Conservation (phyloP, 2,888 invertebrate species). For the Sarcophaga variegata region DNA sequence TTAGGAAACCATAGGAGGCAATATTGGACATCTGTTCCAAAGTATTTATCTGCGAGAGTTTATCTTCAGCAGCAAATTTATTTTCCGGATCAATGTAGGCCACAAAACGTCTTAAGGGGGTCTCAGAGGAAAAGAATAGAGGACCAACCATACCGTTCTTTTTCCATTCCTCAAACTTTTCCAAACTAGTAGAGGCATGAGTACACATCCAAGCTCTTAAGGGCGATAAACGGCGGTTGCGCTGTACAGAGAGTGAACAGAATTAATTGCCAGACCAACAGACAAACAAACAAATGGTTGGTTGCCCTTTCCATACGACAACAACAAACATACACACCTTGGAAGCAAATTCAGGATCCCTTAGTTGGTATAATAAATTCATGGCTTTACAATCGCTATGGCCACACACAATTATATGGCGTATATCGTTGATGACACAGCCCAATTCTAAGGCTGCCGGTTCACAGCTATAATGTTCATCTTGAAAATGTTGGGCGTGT, state of each 20-base stretch:
- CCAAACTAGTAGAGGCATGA: constrained; percentile 91
- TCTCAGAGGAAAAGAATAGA: constrained; percentile 92
- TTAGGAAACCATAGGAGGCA: constrained; percentile 95
- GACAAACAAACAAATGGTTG: not conserved
- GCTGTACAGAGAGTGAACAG: constrained; percentile 75
- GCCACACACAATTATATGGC: constrained; percentile 97
- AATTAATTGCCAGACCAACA: too few species aligned
- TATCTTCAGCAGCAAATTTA: constrained; percentile 93
- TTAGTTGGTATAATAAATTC: constrained; percentile 93
- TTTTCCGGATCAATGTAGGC: constrained; percentile 97
- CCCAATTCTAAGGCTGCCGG: constrained; percentile 97
- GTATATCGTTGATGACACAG: constrained; percentile 94
- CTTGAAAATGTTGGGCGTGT: constrained; percentile 92
- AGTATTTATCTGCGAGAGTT: constrained; percentile 96
- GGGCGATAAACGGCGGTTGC: constrained; percentile 92
- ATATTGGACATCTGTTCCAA: constrained; percentile 96
- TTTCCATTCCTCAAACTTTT: constrained; percentile 90
- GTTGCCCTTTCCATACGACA: constrained; percentile 39
- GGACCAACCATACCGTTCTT: constrained; percentile 85
- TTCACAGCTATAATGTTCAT: constrained; percentile 95
- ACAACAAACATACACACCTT: constrained; percentile 81
- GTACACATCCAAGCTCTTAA: constrained; percentile 95
- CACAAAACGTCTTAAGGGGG: constrained; percentile 92
- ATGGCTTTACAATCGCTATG: constrained; percentile 99
- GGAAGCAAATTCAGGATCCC: constrained; percentile 89